Evolutionary conservation across 2,888 invertebrate species (phyloP), one percentile per base, ranked within the genome.

Genomic region (Drosophila fulvimacula): DNA sequence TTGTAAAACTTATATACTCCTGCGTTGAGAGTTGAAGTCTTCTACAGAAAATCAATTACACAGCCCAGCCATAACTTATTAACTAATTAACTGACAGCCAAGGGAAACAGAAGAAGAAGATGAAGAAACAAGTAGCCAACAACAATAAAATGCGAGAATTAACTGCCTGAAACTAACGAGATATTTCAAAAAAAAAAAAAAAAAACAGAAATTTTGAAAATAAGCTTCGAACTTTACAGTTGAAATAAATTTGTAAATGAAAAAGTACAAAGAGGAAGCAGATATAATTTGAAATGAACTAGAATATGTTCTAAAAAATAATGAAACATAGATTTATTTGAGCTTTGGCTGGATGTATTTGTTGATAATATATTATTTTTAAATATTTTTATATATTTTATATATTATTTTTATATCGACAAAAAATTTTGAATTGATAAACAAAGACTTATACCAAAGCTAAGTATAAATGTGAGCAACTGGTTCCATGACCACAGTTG

Each of bases 31-130:
- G 52, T 17, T 38, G 24, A 38, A 52, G n/a, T n/a, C 15, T 62
- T 48, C 46, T 39, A 39, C 19, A 38, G n/a, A 77, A 76, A 76
- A 76, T 77, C 78, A 73, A 77, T 76, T 77, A 69, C 39, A 51
- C 53, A 38, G 30, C 38, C 30, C 7, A 27, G 32, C 49, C 73
- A 57, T 76, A 69, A 63, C 51, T 66, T 66, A 73, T 63, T 69
- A 42, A 66, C 76, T 73, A 76, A 76, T 76, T 73, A 73, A 38
- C 69, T 44, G 59, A 5, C 24, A n/a, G 60, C 32, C 21, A 17
- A 51, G 48, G 58, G 30, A 34, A 36, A 21, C 0, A 51, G 13
- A 27, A 27, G 11, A 11, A n/a, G 34, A 5, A 17, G 17, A 32
- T 6, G 13, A 19, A 32, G 34, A 1, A 34, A 24, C 21, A 44